Base-by-base conservation (phyloP, 2,888 invertebrate species). In the Napeogenes sylphis region DNA sequence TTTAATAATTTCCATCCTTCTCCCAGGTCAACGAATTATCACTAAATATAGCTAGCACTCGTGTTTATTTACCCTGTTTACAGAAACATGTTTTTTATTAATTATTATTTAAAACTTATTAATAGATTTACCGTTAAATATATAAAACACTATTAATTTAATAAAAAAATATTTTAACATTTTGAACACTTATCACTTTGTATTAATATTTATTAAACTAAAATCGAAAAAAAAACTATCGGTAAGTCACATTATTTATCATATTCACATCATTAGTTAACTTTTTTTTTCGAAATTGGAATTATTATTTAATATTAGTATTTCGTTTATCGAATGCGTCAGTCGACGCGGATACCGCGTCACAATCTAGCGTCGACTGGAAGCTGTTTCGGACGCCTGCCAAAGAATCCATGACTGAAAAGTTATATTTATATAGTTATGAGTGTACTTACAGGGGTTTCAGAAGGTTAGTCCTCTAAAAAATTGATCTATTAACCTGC, bases 391-490 rank as follows among this genome's bases (percentile, higher is more conserved):
- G 86, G 87, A 85, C 77, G 80, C 68, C 81, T 87, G 88, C 89
- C 89, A 88, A 85, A 80, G 82, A 85, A 80, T 85, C 82, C 79
- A 80, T 75, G 81, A 76, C 84, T 84, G 84, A 85, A 87, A 84
- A 85, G 80, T 85, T 88, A 76, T 78, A 87, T 86, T 87, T 87
- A 80, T 82, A 80, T 87, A 79, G 80, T 84, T 85, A 85, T 83
- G 81, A 82, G 79, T 80, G 78, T 63, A 59, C 59, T 53, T 54
- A 59, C 56, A 55, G 57, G 61, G 62, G 58, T 64, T 63, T 65
- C 65, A 67, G 68, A 61, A 68, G 67, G 64, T 66, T 67, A 67
- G 57, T 65, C 66, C 65, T 61, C 58, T 57, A 65, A 67, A 56
- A 65, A 55, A 64, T 61, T 32, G 38, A 47, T 57, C 55, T 59